Evolutionary conservation across 2,113 vertebrate species (phyloP).

Genomic region (Ceuthmochares aereus): DNA sequence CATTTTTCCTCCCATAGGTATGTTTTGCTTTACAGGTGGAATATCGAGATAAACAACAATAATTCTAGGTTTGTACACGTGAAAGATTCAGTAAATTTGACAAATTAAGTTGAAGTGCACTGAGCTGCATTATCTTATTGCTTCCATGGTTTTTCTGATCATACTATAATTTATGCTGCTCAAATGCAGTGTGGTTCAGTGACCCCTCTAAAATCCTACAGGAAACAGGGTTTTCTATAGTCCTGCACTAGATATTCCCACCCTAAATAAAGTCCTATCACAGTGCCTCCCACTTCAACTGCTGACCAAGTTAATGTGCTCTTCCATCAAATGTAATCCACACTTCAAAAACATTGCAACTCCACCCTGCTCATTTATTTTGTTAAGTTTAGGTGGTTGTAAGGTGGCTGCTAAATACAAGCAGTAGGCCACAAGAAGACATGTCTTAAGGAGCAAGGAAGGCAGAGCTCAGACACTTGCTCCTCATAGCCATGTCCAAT

Average conservation of each 20-base stretch:
- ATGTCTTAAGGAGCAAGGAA: not conserved
- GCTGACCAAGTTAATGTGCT: not conserved
- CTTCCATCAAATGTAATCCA: not conserved
- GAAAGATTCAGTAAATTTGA: slow-evolving; percentile 25
- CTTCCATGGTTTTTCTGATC: not conserved
- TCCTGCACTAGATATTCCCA: not conserved
- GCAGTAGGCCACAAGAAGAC: not conserved
- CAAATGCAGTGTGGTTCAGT: not conserved
- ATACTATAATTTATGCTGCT: not conserved
- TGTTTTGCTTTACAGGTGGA: not conserved
- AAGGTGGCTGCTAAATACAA: not conserved
- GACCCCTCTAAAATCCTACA: not conserved
- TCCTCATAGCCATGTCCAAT: not conserved
- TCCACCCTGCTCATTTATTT: not conserved
- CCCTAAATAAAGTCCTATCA: not conserved
- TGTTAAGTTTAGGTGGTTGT: not conserved
- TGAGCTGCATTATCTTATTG: not conserved
- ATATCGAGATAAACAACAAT: not conserved
- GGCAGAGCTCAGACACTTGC: not conserved
- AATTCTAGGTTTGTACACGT: not conserved
- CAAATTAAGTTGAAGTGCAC: not conserved
- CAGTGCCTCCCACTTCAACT: not conserved
- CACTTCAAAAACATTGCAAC: not conserved
- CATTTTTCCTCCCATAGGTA: not conserved
- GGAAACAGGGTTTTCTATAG: not conserved